Percentiles rank a stretch among this genome's conserved stretches.
Evolutionary conservation across 2,888 invertebrate genomes (phyloP).

Genomic region (Anagyrus pseudococci): DNA sequence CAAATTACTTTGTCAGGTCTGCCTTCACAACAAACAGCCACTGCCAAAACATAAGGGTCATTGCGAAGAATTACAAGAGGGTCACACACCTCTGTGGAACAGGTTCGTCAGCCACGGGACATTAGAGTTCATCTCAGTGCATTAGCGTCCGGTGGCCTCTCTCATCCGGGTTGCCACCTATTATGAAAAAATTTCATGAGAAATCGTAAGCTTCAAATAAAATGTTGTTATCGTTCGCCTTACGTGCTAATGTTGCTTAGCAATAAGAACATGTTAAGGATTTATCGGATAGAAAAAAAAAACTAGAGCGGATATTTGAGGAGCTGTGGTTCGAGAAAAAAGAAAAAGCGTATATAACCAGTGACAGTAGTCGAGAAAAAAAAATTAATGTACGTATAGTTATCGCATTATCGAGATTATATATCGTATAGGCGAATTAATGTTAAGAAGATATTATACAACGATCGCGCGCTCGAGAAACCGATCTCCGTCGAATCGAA

Average conservation of each 20-base stretch:
- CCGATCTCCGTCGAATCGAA: conserved; percentile 8
- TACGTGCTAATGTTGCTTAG: conserved; percentile 32
- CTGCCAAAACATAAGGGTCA: too few species aligned
- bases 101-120: background rate
- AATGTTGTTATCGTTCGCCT: conserved; percentile 10
- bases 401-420: conserved; percentile 11
- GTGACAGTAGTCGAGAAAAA: conserved; percentile 12
- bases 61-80: too few species aligned
- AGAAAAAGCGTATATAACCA: conserved; percentile 18
- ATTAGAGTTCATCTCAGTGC: conserved; percentile 19
- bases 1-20: too few species aligned
- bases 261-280: conserved; percentile 24
- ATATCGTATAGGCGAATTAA: background rate
- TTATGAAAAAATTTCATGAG: conserved; percentile 27
- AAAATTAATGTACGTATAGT: conserved; percentile 9
- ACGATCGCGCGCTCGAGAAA: conserved; percentile 12
- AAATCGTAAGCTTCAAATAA: conserved; percentile 1
- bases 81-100: too few species aligned
- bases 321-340: conserved; percentile 8
- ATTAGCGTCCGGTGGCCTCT: background rate
- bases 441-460: background rate
- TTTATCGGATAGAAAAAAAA: conserved; percentile 11
- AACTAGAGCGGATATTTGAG: conserved; percentile 11
- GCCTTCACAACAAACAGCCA: too few species aligned
- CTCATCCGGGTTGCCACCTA: conserved; percentile 38